Conservation (phyloP, 2,113 vertebrate species). For the Thunnus thynnus region DNA sequence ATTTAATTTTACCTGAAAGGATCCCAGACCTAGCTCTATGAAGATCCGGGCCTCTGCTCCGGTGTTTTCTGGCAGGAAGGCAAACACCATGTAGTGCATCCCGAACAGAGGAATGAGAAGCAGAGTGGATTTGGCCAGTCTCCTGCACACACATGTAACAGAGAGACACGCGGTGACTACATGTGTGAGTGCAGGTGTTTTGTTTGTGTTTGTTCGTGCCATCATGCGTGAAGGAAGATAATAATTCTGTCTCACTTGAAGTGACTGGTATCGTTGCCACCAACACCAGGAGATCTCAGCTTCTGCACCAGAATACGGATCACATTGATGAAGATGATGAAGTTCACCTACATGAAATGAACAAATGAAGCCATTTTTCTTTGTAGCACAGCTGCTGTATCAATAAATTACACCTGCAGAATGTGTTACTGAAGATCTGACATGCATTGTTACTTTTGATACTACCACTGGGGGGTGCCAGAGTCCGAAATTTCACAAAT, state of each 20-base stretch:
- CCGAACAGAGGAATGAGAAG: constrained; percentile 97
- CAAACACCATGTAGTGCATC: constrained; percentile 94
- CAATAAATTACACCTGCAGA: no score
- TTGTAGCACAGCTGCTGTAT: no score
- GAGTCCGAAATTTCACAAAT: no score
- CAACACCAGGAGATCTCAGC: constrained; percentile 91
- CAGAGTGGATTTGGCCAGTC: constrained; percentile 94
- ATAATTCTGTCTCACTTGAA: constrained; percentile 79
- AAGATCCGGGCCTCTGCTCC: constrained; percentile 89
- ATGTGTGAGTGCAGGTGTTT: not conserved
- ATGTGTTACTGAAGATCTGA: no score
- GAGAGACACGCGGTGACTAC: not conserved
- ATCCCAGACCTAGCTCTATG: constrained; percentile 92
- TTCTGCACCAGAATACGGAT: constrained; percentile 96
- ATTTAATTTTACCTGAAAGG: constrained; percentile 88
- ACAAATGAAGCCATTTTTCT: no score
- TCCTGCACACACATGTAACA: constrained; percentile 79
- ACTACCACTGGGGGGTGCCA: no score
- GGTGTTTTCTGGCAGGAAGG: constrained; percentile 91
- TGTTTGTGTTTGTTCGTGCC: not conserved
- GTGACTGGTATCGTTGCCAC: constrained; percentile 87
- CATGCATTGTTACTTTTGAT: no score
- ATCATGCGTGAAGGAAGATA: not conserved
- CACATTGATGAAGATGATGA: constrained; percentile 94
- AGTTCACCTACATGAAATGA: constrained; percentile 89